These are phyloP conservation scores for Rapana venosa DNA, from an alignment of 2,888 invertebrate species.

Conservation along the genomic window DNA sequence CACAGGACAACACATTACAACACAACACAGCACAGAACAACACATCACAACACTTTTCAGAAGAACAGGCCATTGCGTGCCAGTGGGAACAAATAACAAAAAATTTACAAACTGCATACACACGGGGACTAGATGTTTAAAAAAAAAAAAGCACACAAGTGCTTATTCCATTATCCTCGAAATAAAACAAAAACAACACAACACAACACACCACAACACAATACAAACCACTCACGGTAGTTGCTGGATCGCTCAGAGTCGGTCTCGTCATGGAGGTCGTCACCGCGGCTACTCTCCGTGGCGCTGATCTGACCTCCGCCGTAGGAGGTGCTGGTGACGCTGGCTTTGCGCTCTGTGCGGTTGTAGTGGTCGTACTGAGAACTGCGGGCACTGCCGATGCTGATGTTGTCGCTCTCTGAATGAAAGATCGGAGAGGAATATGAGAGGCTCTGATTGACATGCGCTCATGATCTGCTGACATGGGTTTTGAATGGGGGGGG, in stretches of 20 bases:
- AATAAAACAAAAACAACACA: no score
- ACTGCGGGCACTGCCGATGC: slow-evolving; percentile 63
- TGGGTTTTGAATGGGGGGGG: no score
- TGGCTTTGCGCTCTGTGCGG: slow-evolving; percentile 66
- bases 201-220: background rate
- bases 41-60: no score
- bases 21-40: no score
- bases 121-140: no score
- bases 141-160: no score
- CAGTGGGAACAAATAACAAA: no score
- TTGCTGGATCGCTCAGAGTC: slow-evolving; percentile 64
- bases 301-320: slow-evolving; percentile 72
- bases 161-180: no score
- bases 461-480: no score
- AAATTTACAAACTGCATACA: no score
- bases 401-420: slow-evolving; percentile 75
- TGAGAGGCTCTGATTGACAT: background rate
- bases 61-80: no score
- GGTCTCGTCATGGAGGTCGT: slow-evolving; percentile 69
- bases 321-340: slow-evolving; percentile 65
- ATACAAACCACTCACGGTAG: slow-evolving; percentile 59
- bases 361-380: slow-evolving; percentile 57
- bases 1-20: no score
- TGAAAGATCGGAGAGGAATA: background rate
- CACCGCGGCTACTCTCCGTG: slow-evolving; percentile 74